phyloP scores from a whole-genome alignment of 2,797 vertebrate species.

The Loris lydekkerianus region DNA sequence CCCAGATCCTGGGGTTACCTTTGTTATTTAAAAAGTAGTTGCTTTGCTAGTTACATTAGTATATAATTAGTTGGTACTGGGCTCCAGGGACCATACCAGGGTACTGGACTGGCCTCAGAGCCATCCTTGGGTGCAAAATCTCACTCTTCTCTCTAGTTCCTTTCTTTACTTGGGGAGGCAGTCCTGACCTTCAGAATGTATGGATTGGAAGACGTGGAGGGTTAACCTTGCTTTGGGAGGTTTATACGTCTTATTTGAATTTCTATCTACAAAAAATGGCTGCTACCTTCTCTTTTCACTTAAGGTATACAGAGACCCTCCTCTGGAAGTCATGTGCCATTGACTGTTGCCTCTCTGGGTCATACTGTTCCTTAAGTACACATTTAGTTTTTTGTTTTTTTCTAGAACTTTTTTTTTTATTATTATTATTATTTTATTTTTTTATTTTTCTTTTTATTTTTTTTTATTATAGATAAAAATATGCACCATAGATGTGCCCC shows the following conservation, averaged over 20 bases:
- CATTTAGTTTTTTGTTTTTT: background rate
- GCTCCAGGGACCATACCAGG: background rate
- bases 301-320: background rate
- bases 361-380: background rate
- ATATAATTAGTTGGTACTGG: background rate
- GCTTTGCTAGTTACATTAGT: conserved; percentile 62
- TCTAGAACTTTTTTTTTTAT: too few species aligned
- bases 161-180: background rate
- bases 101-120: background rate
- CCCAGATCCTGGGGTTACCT: conserved; percentile 54
- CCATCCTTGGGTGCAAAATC: background rate
- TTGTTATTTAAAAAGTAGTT: conserved; percentile 58
- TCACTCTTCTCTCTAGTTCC: too few species aligned
- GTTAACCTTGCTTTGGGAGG: background rate
- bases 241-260: background rate
- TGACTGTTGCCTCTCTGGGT: background rate
- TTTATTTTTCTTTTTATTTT: too few species aligned
- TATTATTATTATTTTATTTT: too few species aligned
- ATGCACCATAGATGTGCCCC: too few species aligned
- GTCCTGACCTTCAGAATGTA: background rate
- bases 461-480: too few species aligned
- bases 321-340: background rate
- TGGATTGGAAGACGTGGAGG: background rate
- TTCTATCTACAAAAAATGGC: background rate
- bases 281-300: background rate